A percentile compares a stretch with the other conserved stretches of the same genome.
Evolutionary conservation across 92 coral and sea anemone genomes (phyloP).

Genomic region (Porites divaricata): DNA sequence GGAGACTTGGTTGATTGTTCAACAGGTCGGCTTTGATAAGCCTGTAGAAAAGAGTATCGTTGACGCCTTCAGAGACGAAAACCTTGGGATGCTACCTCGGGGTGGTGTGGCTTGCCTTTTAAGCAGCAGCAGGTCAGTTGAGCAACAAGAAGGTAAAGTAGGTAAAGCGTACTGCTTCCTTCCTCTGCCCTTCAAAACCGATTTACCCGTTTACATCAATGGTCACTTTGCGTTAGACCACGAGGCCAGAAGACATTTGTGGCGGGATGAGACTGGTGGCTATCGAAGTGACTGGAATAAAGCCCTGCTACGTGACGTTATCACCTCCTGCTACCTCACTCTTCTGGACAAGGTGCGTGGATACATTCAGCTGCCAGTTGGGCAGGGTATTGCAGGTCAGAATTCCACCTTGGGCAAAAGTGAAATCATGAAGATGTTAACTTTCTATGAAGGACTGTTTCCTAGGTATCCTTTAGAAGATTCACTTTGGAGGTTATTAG

Average conservation of each 20-base stretch:
- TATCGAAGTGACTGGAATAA: constrained; percentile 69
- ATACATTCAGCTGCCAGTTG: constrained; percentile 19
- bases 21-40: constrained; percentile 74
- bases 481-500: no score
- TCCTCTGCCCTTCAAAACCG: constrained; percentile 63
- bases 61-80: constrained; percentile 43
- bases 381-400: background rate
- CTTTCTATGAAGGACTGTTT: constrained; percentile 42
- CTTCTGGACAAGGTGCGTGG: constrained; percentile 43
- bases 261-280: constrained; percentile 61
- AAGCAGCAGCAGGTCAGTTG: background rate
- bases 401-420: background rate
- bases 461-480: constrained; percentile 29
- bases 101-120: constrained; percentile 87
- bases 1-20: constrained; percentile 81
- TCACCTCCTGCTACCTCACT: constrained; percentile 66
- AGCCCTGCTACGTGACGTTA: constrained; percentile 37
- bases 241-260: constrained; percentile 52
- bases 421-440: constrained; percentile 5
- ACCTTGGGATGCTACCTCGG: constrained; percentile 81
- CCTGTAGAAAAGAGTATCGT: constrained; percentile 11
- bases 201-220: constrained; percentile 74
- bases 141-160: background rate
- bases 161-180: constrained; percentile 16
- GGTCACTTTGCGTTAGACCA: constrained; percentile 76